Evolutionary conservation across 2,113 vertebrate species (phyloP), one percentile per base, ranked within the genome.

Genomic region (Planiliza haematocheilus): DNA sequence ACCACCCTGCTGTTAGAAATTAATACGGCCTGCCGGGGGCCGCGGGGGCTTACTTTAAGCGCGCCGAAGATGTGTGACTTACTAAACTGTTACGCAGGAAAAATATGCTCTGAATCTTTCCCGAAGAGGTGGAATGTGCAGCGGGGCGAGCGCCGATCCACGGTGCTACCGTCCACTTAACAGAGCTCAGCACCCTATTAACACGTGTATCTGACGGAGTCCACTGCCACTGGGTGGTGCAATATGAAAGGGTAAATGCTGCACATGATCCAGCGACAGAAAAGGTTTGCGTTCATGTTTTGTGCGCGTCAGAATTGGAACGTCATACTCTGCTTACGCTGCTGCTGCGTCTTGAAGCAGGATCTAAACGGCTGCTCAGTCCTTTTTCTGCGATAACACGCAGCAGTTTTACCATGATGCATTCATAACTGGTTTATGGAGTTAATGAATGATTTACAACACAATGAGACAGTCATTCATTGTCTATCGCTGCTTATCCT

Each of bases 31-130:
- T 53, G 49, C 67, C 2, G 30, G 50, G 24, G 55, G 37, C 30
- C 3, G 0, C 1, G 6, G 17, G 24, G 69, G 71, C 17, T 71
- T 49, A 74, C 14, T 59, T 24, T 41, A 59, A 83, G 82, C 70
- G 46, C 1, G 57, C 51, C 37, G 61, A 81, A 85, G 85, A 85
- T 63, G 69, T 79, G 70, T 48, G 56, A 78, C 77, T 80, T 68
- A 73, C 55, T 58, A 24, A 87, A 70, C 36, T 53, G 48, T 30
- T 4, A 24, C 2, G 30, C 1, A 12, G 76, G 21, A 66, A 79
- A 78, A 80, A 73, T 64, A 77, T 36, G 20, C 45, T 53, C 43
- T 52, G 41, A 52, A 70, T 82, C 59, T 55, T 79, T 52, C 60
- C 50, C 57, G 3, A 10, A 70, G 59, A 65, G 11, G 52, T 41